These are phyloP conservation scores for Leucoma salicis DNA, from an alignment of 2,888 invertebrate genomes.

Conservation along the genomic window DNA sequence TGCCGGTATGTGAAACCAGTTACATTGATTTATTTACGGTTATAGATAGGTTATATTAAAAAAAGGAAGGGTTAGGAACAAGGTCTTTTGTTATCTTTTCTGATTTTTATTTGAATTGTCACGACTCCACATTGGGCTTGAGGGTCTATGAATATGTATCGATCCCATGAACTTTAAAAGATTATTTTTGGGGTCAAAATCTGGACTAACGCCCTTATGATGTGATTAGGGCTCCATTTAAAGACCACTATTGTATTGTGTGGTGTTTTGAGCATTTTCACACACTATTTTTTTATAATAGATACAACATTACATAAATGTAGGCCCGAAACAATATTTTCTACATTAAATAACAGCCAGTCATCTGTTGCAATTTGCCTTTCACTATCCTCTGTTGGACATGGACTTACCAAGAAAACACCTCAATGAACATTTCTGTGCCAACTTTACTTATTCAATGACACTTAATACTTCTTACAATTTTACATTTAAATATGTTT, in stretches of 20 bases:
- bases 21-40: slow-evolving; percentile 49
- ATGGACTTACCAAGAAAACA: too few species aligned
- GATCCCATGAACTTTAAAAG: slow-evolving; percentile 27
- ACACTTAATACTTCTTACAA: too few species aligned
- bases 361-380: too few species aligned
- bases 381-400: too few species aligned
- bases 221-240: slow-evolving; percentile 1
- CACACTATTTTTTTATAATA: background rate
- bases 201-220: background rate
- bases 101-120: slow-evolving; percentile 5
- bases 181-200: slow-evolving; percentile 18
- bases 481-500: too few species aligned
- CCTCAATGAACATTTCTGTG: too few species aligned
- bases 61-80: slow-evolving; percentile 25
- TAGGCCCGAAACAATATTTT: too few species aligned
- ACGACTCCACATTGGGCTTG: slow-evolving; percentile 1
- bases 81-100: slow-evolving; percentile 13
- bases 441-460: too few species aligned
- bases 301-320: too few species aligned
- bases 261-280: too few species aligned
- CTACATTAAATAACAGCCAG: too few species aligned
- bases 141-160: slow-evolving; percentile 2
- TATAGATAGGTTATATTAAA: slow-evolving; percentile 42
- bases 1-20: slow-evolving; percentile 54
- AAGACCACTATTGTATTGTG: too few species aligned